phyloP scores from a whole-genome alignment of 2,113 vertebrate species.

The Pachycephala philippinensis region DNA sequence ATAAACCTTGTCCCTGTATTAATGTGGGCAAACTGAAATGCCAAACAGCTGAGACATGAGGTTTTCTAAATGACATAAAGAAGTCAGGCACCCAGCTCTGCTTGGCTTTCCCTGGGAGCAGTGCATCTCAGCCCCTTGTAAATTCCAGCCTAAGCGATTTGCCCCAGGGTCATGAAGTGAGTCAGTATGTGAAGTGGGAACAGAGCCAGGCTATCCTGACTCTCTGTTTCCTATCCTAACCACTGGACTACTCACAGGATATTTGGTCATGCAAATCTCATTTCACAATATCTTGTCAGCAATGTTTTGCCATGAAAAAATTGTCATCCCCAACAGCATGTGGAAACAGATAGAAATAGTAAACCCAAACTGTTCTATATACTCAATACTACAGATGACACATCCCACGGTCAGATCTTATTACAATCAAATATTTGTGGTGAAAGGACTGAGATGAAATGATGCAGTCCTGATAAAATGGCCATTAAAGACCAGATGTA shows the following conservation, averaged over 20 bases:
- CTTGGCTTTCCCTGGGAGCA: background rate
- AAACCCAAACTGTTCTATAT: background rate
- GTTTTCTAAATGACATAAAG: background rate
- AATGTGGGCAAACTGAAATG: background rate
- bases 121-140: background rate
- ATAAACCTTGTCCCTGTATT: background rate
- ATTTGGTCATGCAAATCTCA: constrained; percentile 46
- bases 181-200: constrained; percentile 42
- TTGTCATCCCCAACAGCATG: background rate
- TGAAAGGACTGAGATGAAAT: constrained; percentile 39
- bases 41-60: background rate
- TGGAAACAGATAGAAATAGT: background rate
- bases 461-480: constrained; percentile 54
- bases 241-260: constrained; percentile 55
- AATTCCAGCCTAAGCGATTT: constrained; percentile 38
- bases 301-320: constrained; percentile 29
- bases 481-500: constrained; percentile 56
- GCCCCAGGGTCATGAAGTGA: constrained; percentile 38
- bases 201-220: constrained; percentile 28
- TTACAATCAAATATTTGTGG: constrained; percentile 47
- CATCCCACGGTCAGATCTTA: constrained; percentile 1
- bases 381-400: background rate
- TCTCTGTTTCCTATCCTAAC: constrained; percentile 46
- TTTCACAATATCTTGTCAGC: constrained; percentile 43
- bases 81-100: background rate